phyloP scores from a whole-genome alignment of 2,797 vertebrate species.

The Knipowitschia caucasica region DNA sequence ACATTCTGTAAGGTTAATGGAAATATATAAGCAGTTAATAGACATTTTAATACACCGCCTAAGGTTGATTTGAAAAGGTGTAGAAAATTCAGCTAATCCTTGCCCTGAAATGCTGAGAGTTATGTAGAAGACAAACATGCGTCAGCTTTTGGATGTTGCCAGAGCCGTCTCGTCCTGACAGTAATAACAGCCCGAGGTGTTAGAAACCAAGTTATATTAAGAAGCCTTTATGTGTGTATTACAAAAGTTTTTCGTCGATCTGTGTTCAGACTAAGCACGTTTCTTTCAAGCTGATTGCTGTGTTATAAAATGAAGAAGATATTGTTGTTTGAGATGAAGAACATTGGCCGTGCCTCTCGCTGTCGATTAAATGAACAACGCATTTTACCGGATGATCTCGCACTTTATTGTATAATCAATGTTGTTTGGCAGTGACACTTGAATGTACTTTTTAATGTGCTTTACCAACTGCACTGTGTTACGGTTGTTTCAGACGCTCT shows the following conservation, averaged over 20 bases:
- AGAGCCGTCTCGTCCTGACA: neutral
- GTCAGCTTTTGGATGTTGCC: neutral
- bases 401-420: too few relatives aligned
- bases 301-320: too few relatives aligned
- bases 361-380: too few relatives aligned
- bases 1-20: too few relatives aligned
- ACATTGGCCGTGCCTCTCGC: too few relatives aligned
- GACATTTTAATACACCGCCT: neutral
- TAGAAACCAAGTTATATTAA: neutral
- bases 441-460: too few relatives aligned
- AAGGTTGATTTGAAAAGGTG: neutral
- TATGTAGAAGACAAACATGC: neutral
- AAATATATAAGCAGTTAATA: neutral
- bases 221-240: neutral
- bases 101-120: neutral
- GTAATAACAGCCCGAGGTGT: neutral
- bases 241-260: neutral
- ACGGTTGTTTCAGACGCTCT: too few relatives aligned
- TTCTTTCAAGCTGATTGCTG: too few relatives aligned
- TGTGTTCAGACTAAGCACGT: neutral
- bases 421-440: too few relatives aligned
- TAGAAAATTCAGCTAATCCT: neutral
- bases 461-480: too few relatives aligned
- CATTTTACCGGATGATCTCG: too few relatives aligned
- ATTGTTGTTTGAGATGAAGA: too few relatives aligned